These are phyloP conservation scores for Bombus pyrosoma DNA, from an alignment of 1,140 invertebrate genomes.

Conservation along the genomic window DNA sequence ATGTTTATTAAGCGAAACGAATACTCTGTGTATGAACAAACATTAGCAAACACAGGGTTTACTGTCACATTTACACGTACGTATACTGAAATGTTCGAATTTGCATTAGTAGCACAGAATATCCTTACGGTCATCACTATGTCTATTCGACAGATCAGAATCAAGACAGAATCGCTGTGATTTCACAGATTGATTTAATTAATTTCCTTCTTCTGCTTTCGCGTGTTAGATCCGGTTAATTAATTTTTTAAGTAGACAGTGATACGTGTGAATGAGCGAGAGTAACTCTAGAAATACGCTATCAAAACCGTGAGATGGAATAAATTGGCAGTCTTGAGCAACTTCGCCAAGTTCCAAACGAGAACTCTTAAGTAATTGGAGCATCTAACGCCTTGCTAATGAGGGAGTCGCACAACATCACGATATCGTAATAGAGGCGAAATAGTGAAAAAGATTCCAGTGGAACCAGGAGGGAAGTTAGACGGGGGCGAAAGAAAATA, in stretches of 20 bases:
- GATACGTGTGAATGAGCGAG: neutral
- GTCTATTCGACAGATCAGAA: too few species aligned
- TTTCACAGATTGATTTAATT: too few species aligned
- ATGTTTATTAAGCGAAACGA: too few species aligned
- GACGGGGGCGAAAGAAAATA: neutral
- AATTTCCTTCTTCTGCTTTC: too few species aligned
- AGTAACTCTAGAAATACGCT: neutral
- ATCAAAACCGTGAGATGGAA: slow-evolving; percentile 15
- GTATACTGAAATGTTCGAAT: too few species aligned
- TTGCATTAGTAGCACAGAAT: too few species aligned
- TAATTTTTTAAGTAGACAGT: neutral
- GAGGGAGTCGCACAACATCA: slow-evolving; percentile 35
- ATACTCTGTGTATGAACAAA: too few species aligned
- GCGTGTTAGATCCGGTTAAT: neutral
- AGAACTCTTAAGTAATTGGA: slow-evolving; percentile 54
- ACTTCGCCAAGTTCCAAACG: neutral
- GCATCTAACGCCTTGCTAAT: slow-evolving; percentile 49
- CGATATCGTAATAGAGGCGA: slow-evolving; percentile 29
- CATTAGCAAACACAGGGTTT: too few species aligned
- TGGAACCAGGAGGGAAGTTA: neutral
- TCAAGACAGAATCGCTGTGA: too few species aligned
- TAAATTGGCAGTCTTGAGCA: slow-evolving; percentile 44
- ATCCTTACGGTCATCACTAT: too few species aligned
- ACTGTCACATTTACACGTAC: too few species aligned
- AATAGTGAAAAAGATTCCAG: neutral